Conservation (phyloP, 2,888 invertebrate species). For the Diaperis boleti region DNA sequence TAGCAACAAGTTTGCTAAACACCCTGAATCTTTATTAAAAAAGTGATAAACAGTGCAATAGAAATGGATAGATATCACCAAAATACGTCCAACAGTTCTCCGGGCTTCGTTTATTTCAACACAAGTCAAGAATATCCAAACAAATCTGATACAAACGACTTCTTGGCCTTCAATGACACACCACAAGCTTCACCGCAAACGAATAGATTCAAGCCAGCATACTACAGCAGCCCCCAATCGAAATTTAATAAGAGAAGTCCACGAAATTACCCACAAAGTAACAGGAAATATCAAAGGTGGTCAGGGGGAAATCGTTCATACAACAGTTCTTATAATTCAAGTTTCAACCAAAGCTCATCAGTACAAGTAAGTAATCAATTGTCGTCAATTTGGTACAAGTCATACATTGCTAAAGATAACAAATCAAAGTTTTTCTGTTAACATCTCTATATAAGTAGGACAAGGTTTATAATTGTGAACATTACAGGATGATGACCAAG, state of each 20-base stretch:
- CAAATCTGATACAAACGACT: conserved; percentile 46
- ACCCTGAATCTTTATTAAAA: background rate
- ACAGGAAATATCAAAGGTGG: conserved; percentile 19
- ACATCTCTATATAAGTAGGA: too few relatives aligned
- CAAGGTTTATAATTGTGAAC: too few relatives aligned
- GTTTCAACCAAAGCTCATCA: conserved; percentile 19
- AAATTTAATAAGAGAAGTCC: conserved; percentile 23
- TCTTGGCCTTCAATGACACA: conserved; percentile 47
- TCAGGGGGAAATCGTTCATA: conserved; percentile 19
- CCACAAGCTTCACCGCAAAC: conserved; percentile 43
- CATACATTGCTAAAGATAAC: background rate
- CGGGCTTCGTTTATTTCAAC: conserved; percentile 36
- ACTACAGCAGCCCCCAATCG: conserved; percentile 50
- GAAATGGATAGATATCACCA: conserved; percentile 24
- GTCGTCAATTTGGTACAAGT: background rate
- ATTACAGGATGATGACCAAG: conserved; percentile 8
- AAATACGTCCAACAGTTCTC: conserved; percentile 10
- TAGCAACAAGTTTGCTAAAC: too few relatives aligned
- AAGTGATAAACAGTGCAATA: too few relatives aligned
- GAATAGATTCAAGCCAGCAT: conserved; percentile 45
- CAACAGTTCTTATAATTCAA: conserved; percentile 23
- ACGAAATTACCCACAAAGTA: conserved; percentile 30
- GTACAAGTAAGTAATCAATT: conserved; percentile 5
- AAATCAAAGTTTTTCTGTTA: too few relatives aligned
- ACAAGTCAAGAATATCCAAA: conserved; percentile 15